Conservation (phyloP, 2,797 vertebrate species). For the Pteropus rufus region DNA sequence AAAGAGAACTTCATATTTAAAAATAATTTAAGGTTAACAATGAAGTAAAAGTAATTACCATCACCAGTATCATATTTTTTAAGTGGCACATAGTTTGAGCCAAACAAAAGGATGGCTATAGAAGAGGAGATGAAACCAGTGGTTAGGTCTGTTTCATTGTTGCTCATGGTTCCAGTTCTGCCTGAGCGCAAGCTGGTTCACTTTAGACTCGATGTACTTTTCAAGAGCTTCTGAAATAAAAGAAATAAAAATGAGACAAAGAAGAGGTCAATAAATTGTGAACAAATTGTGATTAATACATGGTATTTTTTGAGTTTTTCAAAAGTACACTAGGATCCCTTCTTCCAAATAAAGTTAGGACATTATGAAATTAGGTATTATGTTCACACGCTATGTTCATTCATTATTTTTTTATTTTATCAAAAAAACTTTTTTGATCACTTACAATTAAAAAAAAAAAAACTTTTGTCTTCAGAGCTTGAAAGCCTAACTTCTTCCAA, state of each 20-base stretch:
- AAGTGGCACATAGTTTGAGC: conserved; percentile 92
- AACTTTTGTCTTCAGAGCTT: not conserved
- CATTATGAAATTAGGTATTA: not conserved
- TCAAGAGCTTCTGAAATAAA: conserved; percentile 67
- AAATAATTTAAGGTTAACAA: not conserved
- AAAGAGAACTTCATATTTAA: not conserved
- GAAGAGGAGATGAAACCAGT: conserved; percentile 87
- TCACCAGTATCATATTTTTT: conserved; percentile 93
- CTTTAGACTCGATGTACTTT: not conserved
- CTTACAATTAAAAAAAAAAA: not conserved
- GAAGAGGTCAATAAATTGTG: not conserved
- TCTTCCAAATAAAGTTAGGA: not conserved
- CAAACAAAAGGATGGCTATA: conserved; percentile 88
- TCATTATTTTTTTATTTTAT: not conserved
- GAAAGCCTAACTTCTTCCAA: not conserved
- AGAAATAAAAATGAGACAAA: conserved; percentile 26
- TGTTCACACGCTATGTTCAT: not conserved
- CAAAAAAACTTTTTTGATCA: not conserved
- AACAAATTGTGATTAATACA: not conserved
- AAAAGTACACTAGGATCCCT: not conserved
- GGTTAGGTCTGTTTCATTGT: conserved; percentile 78
- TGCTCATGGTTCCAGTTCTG: conserved; percentile 46
- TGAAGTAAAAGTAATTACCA: conserved; percentile 81
- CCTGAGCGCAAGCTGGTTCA: not conserved
- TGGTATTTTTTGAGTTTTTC: not conserved